Base-by-base conservation (phyloP, 1,140 invertebrate genomes). In the Nomia melanderi region DNA sequence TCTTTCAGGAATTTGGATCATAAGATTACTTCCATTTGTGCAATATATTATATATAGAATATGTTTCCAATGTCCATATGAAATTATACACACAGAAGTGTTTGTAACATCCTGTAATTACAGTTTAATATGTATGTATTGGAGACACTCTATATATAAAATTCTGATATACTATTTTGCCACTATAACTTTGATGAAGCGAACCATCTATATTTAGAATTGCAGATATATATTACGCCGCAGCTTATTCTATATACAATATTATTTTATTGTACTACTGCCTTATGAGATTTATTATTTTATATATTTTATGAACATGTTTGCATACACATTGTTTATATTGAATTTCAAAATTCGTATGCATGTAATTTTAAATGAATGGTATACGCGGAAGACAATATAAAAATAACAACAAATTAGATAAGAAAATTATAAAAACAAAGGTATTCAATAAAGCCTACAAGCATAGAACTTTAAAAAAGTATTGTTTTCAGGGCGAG, bases 191-290 rank as follows among this genome's bases (percentile, higher is more conserved):
- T 66, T 17, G 1, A 39, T 47, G 2, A n/a, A 53, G 60, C 57
- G 57, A 70, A 36, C 36, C 65, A 75, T 27, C 72, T 47, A 62
- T 54, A 75, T 59, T 57, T 64, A 50, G 29, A 44, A 11, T 39
- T 69, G 74, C 64, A 65, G 60, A 53, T 14, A 54, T 36, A 44
- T 50, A 33, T 36, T 36, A 57, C 27, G 27, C 2, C 54, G 31
- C 36, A 36, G 31, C 20, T 36, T 60, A n/a, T 31, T 60, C 31
- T n/a, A 29, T 31, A 60, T 60, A 60, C 57, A 60, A 60, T 60
- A 60, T 60, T 60, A 20, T 60, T n/a, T n/a, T 23, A 36, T 33
- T 36, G 23, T 2, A 31, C 8, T 60, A 60, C 57, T 60, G 57
- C 33, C 57, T 60, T 60, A n/a, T 23, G 57, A 60, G 57, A 60